A percentile compares a stretch with the other conserved stretches of the same genome.
These are phyloP conservation scores for Enteromius paludinosus DNA, from an alignment of 2,797 vertebrate genomes.

Conservation along the genomic window DNA sequence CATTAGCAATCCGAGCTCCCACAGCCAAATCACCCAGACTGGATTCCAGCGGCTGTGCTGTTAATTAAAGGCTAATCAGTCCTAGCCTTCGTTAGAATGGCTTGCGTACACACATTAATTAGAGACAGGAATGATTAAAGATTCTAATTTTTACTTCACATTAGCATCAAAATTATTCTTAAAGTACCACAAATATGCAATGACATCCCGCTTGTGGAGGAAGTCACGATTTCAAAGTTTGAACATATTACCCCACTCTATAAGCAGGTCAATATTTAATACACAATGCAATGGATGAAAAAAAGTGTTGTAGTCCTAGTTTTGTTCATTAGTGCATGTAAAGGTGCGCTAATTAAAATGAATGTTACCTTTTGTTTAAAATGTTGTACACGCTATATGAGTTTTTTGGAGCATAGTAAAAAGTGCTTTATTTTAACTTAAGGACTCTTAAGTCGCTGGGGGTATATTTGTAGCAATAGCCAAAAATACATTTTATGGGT, in stretches of 20 bases:
- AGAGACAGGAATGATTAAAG: slow-evolving; percentile 44
- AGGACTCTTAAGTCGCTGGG: background rate
- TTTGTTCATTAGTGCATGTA: background rate
- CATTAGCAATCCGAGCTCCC: slow-evolving; percentile 2
- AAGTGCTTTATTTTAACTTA: background rate
- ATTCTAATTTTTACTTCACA: background rate
- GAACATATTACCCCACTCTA: background rate
- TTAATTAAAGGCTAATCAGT: slow-evolving; percentile 34
- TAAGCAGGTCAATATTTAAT: background rate
- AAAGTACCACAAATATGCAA: background rate
- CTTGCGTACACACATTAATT: slow-evolving; percentile 18
- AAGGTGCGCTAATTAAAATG: background rate
- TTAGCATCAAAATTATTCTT: background rate
- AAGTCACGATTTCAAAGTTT: background rate
- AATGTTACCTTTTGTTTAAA: background rate
- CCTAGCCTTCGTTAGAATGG: slow-evolving; percentile 41
- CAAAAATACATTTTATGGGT: too few species aligned
- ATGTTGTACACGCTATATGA: background rate
- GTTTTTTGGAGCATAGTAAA: background rate
- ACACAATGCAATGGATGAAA: background rate
- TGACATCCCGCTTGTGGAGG: background rate
- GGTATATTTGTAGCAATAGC: too few species aligned
- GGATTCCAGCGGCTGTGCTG: slow-evolving; percentile 18
- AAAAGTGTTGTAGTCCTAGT: background rate
- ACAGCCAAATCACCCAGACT: background rate